Evolutionary conservation across 2,888 invertebrate genomes (phyloP).

Genomic region (Agrilus biguttatus): DNA sequence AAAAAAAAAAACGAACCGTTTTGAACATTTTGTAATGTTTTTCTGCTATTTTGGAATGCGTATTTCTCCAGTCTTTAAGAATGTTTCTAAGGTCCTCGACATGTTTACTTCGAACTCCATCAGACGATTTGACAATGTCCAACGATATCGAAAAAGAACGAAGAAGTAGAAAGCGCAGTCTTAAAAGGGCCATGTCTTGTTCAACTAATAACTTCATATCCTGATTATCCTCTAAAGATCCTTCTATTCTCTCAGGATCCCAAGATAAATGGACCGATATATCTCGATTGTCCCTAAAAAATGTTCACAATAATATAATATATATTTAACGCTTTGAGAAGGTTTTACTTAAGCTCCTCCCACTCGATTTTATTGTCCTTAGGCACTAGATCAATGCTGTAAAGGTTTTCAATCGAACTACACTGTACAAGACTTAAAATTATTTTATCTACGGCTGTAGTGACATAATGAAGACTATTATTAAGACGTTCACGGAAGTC

Average conservation of each 20-base stretch:
- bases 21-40: too few relatives aligned
- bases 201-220: constrained; percentile 18
- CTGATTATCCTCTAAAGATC: constrained; percentile 27
- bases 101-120: constrained; percentile 18
- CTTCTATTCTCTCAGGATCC: constrained; percentile 41
- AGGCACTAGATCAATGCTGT: constrained; percentile 43
- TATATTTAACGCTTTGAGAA: not conserved
- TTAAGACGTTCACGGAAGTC: constrained; percentile 68
- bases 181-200: constrained; percentile 23
- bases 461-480: constrained; percentile 65
- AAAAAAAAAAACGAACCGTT: too few relatives aligned
- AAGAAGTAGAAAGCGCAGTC: constrained; percentile 20
- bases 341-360: constrained; percentile 34
- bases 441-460: constrained; percentile 50
- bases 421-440: constrained; percentile 50
- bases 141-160: constrained; percentile 18
- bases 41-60: constrained; percentile 8
- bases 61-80: constrained; percentile 19
- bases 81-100: constrained; percentile 16
- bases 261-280: constrained; percentile 53
- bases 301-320: not conserved
- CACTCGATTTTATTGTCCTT: constrained; percentile 44
- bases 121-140: constrained; percentile 21
- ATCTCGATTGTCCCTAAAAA: constrained; percentile 61
- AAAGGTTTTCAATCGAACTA: constrained; percentile 36